Conservation (phyloP, 2,797 vertebrate species). For the Poecile montanus region DNA sequence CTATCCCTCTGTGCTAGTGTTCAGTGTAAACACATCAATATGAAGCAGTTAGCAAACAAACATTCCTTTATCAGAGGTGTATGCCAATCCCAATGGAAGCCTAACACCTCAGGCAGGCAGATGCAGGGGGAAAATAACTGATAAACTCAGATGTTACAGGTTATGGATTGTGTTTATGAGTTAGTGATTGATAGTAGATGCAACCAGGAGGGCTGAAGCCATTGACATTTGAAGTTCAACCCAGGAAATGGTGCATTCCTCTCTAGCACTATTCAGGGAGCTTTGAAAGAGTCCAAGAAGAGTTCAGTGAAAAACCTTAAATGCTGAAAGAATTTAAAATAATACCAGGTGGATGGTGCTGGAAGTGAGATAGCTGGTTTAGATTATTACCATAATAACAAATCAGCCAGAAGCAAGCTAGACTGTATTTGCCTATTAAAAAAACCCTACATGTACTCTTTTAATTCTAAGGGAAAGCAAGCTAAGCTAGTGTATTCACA, state of each 20-base stretch:
- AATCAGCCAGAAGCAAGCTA: neutral
- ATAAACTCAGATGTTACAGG: constrained; percentile 8
- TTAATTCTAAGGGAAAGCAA: neutral
- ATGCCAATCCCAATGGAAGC: neutral
- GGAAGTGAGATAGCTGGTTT: neutral
- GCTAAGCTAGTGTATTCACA: neutral
- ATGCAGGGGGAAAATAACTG: constrained; percentile 21
- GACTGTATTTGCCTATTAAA: neutral
- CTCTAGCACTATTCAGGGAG: neutral
- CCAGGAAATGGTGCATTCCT: neutral
- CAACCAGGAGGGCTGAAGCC: neutral
- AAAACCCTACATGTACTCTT: neutral
- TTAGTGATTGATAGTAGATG: neutral
- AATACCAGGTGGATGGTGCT: neutral
- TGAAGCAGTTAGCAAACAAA: constrained; percentile 56
- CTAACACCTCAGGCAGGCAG: constrained; percentile 12
- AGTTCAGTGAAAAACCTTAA: neutral
- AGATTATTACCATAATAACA: neutral
- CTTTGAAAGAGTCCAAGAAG: neutral
- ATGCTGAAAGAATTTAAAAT: neutral
- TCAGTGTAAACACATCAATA: constrained; percentile 68
- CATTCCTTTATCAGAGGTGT: constrained; percentile 35
- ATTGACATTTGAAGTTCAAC: neutral
- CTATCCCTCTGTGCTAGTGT: neutral
- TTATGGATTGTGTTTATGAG: constrained; percentile 19